Evolutionary conservation across 2,797 vertebrate genomes (phyloP), one percentile per base, ranked within the genome.

Genomic region (Malurus leucopterus): DNA sequence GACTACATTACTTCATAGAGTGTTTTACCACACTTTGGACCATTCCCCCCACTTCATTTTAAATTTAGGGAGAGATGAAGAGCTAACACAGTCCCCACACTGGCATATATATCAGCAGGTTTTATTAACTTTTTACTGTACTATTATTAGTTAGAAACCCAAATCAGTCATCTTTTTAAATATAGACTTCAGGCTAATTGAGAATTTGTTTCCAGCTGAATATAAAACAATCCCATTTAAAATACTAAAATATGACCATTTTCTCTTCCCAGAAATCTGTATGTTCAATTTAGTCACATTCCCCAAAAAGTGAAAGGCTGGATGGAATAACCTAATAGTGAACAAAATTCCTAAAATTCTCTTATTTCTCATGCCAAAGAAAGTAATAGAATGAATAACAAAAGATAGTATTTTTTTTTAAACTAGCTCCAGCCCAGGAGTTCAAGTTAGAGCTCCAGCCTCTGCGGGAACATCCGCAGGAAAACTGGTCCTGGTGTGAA

Each of bases 1-100:
- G 94, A 91, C 89, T 92, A 89, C 65, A 76, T 95, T 90, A 92
- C 92, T 95, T 94, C 76, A 53, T 41, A 89, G 79, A 84, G 90
- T 84, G 54, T 88, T 93, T 83, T 81, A 77, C 75, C 91, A 94
- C 86, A 90, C 84, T 90, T 94, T 6, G 40, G 90, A 83, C 74
- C 79, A 44, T 88, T 82, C 11, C 83, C 93, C 89, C 75, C 58
- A 38, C 58, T 87, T 90, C 67, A 36, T 71, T 93, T 83, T 82
- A 88, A 92, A 88, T 90, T 87, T 71, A 89, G 87, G 86, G 86
- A 92, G 81, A 90, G 75, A 80, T 34, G 32, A 69, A 89, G 85
- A 92, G 58, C 84, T 80, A 88, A 88, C 79, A 46, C 53, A 11
- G 80, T 86, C 82, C 73, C 57, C 72, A 46, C 72, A 49, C 6